These are phyloP conservation scores for Cinclus cinclus DNA, from an alignment of 2,113 vertebrate species.

Conservation along the genomic window DNA sequence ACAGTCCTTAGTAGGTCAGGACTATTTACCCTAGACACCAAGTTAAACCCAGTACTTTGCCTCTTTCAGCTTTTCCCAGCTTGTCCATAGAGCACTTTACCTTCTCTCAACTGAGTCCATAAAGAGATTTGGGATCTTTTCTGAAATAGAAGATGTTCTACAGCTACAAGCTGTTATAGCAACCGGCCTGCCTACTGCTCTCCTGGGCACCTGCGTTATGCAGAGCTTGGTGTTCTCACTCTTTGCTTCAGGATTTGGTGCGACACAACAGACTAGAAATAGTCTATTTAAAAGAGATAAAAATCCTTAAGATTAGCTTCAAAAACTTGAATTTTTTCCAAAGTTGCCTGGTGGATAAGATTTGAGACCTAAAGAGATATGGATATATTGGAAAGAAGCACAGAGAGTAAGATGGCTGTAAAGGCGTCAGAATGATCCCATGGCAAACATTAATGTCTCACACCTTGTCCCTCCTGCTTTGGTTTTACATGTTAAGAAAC, in stretches of 20 bases:
- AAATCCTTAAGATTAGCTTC: not conserved
- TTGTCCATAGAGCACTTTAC: conserved; percentile 27
- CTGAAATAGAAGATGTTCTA: conserved; percentile 45
- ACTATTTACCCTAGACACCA: conserved; percentile 6
- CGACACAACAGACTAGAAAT: not conserved
- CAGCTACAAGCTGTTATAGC: conserved; percentile 56
- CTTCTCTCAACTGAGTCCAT: conserved; percentile 44
- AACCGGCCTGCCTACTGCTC: conserved; percentile 44
- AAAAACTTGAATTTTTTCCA: not conserved
- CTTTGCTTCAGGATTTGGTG: conserved; percentile 31
- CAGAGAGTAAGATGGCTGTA: not conserved
- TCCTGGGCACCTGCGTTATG: conserved; percentile 48
- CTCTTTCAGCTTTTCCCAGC: conserved; percentile 35
- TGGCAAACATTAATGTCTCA: not conserved
- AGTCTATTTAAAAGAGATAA: conserved; percentile 2
- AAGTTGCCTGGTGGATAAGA: not conserved
- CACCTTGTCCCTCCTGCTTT: not conserved
- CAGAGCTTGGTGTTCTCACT: conserved; percentile 35
- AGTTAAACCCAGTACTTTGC: not conserved
- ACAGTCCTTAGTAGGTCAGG: not conserved
- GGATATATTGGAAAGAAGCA: not conserved
- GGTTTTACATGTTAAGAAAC: not conserved
- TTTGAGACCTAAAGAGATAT: not conserved
- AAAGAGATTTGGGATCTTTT: conserved; percentile 65
- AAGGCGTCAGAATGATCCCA: not conserved